Evolutionary conservation across 2,888 invertebrate genomes (phyloP).

Genomic region (Isoperla grammatica): DNA sequence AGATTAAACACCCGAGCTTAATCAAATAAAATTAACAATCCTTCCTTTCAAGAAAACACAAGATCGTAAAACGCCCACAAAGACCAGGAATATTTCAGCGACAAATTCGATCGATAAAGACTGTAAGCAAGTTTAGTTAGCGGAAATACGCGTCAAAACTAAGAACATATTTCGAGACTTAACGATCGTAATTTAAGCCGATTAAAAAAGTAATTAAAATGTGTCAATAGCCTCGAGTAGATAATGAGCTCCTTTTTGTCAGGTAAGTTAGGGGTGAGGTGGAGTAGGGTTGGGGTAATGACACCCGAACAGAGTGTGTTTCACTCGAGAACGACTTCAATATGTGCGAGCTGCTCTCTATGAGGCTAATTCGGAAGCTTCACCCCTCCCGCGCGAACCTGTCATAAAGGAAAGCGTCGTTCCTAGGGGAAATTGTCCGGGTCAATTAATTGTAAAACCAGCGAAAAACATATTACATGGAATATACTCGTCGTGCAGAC

Average conservation of each 20-base stretch:
- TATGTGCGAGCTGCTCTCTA: slow-evolving; percentile 11
- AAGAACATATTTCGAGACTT: not conserved
- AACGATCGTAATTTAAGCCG: slow-evolving; percentile 12
- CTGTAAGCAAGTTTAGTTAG: not conserved
- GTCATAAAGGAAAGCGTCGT: slow-evolving; percentile 7
- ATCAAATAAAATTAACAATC: too few relatives aligned
- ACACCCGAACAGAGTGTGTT: not conserved
- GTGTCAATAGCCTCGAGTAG: slow-evolving; percentile 1
- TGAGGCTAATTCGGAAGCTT: slow-evolving; percentile 14
- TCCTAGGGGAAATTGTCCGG: slow-evolving; percentile 13
- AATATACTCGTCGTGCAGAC: not conserved
- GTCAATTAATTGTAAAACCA: slow-evolving; percentile 4
- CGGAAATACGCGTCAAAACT: too few relatives aligned
- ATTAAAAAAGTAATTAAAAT: slow-evolving; percentile 17
- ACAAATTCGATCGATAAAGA: slow-evolving; percentile 10
- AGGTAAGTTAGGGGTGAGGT: too few relatives aligned
- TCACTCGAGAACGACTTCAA: not conserved
- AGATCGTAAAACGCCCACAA: too few relatives aligned
- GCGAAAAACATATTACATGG: slow-evolving; percentile 17
- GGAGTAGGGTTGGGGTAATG: too few relatives aligned
- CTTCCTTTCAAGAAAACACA: too few relatives aligned
- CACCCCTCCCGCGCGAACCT: not conserved
- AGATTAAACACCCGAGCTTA: too few relatives aligned
- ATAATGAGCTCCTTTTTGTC: not conserved
- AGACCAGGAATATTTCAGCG: not conserved